Base-by-base conservation (phyloP, 1,140 invertebrate species). In the Macrobrachium rosenbergii region DNA sequence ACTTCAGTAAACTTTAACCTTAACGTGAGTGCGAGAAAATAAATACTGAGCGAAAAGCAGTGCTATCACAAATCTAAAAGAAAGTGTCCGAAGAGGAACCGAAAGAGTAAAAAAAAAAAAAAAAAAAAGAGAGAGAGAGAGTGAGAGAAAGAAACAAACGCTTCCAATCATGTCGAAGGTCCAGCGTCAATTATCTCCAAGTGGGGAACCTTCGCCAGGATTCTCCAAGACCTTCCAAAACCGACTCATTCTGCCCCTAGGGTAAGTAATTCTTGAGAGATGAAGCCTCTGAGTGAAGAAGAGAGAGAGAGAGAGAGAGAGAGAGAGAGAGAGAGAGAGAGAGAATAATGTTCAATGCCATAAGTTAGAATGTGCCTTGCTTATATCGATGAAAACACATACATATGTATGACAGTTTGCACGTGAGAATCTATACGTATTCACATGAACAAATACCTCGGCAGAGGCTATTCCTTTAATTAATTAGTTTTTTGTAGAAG, bases 171-270 rank as follows among this genome's bases (percentile, higher is more conserved):
- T 87, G 84, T 87, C 84, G 58, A 87, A 82, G 58, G 84, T 87
- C 16, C 84, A 87, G 43, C 84, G 84, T 0, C 84, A 87, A 63
- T 77, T 87, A 19, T 87, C 84, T 12, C 84, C 84, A 5, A 87
- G 73, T 43, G 84, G 78, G 19, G 84, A 87, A 45, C 84, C 84
- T 0, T 58, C 84, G 0, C 63, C 79, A 6, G 84, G 84, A 5
- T 87, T 87, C 62, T 81, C 84, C 58, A 87, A 87, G 67, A 87
- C 78, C 21, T 87, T 87, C 60, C 84, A 87, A 58, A 87, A 87
- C 69, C 78, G 84, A n/a, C 78, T 87, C 58, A 87, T 87, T 67
- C 59, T 87, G 59, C 84, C 84, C 10, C 78, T 87, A 3, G 84
- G 78, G 84, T 87, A 69, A 87, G 84, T 87, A 76, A 21, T 17